Conservation (phyloP, 2,888 invertebrate species). For the Eupeodes latifasciatus region DNA sequence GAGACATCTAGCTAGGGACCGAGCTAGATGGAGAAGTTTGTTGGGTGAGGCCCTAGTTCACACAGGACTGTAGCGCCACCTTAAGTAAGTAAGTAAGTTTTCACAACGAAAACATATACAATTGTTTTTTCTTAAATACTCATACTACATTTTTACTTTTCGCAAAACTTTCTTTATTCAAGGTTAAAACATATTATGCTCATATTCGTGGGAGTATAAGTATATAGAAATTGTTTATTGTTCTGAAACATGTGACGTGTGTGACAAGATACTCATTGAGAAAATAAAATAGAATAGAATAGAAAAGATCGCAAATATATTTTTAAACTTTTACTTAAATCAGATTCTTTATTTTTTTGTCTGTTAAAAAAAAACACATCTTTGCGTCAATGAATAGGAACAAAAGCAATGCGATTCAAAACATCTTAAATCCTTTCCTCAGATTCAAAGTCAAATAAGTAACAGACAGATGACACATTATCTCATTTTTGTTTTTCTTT, state of each 20-base stretch:
- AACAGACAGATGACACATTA: background rate
- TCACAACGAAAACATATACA: no score
- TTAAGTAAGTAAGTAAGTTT: no score
- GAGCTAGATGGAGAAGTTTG: no score
- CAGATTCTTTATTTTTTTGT: background rate
- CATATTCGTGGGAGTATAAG: no score
- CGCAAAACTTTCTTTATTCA: background rate
- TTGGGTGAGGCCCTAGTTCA: no score
- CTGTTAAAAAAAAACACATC: background rate
- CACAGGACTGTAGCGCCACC: no score
- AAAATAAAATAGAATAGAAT: background rate
- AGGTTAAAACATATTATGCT: background rate
- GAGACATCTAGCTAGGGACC: no score
- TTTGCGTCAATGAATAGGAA: background rate
- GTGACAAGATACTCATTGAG: background rate
- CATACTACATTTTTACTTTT: no score
- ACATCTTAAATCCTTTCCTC: no score
- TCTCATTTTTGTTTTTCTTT: background rate
- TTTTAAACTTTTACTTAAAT: background rate
- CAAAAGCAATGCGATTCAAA: background rate
- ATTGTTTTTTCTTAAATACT: no score
- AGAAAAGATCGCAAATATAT: background rate
- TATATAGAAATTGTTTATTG: background rate
- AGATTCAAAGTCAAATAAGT: background rate
- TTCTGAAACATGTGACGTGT: constrained; percentile 1